Percentiles rank a stretch among this genome's conserved stretches.
These are phyloP conservation scores for Numida meleagris DNA, from an alignment of 2,113 vertebrate genomes.

Conservation along the genomic window DNA sequence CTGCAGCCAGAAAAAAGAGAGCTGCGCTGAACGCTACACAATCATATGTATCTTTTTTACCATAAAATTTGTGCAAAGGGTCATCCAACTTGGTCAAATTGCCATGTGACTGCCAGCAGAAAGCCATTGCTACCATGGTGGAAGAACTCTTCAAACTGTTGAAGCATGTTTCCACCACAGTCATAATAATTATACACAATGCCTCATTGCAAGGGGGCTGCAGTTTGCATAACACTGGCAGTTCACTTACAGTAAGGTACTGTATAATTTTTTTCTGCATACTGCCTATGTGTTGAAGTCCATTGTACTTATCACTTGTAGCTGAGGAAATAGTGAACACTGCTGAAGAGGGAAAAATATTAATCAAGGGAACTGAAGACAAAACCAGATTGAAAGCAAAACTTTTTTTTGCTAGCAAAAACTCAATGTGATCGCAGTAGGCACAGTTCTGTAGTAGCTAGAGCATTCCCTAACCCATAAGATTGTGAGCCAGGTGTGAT, in stretches of 20 bases:
- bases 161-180: neutral
- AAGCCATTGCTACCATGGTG: rapidly evolving
- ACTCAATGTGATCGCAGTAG: neutral
- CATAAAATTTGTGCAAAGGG: neutral
- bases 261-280: neutral
- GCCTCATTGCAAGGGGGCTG: neutral
- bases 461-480: neutral
- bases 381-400: neutral
- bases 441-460: neutral
- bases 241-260: neutral
- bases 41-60: neutral
- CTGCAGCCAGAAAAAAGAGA: neutral
- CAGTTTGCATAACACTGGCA: neutral
- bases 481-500: neutral
- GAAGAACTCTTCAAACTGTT: neutral
- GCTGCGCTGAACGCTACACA: neutral
- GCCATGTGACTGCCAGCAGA: neutral
- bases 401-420: neutral
- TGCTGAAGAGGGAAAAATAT: neutral
- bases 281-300: neutral
- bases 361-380: neutral
- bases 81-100: neutral
- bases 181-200: neutral
- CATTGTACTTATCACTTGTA: neutral
- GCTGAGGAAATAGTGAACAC: slow-evolving; percentile 20